Base-by-base conservation (phyloP, 2,113 vertebrate species). In the Neoarius graeffei region DNA sequence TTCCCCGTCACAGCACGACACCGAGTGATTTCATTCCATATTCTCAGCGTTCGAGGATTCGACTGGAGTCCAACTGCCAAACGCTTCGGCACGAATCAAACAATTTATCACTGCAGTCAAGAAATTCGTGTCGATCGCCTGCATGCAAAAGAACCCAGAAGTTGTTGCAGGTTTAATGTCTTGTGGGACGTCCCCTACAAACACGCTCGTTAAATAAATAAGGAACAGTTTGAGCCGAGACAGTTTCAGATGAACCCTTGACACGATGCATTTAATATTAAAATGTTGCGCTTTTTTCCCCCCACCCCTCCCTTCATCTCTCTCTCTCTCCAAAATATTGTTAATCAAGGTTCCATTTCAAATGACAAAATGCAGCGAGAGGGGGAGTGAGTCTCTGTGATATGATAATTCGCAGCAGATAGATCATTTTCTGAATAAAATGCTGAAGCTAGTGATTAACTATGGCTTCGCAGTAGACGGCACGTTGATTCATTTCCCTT, bases 401-500 rank as follows among this genome's bases (percentile, higher is more conserved):
- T 92, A 89, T 93, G 90, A 91, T 92, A 90, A 92, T 89, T 90
- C 80, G 85, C 80, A 85, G 88, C 73, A 85, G 86, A 89, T 91
- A 90, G 87, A 91, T 93, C 88, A 93, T 92, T 92, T 91, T 93
- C 87, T 88, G 86, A 91, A 92, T 92, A 93, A 95, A 94, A 91
- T 83, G 91, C 92, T 93, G 91, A 94, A 91, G 92, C 92, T 89
- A 89, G 82, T 92, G 92, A 92, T 95, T 93, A 92, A 93, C 92
- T 91, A 89, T 92, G 93, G 89, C 91, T 89, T 91, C 90, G 86
- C 89, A 80, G 89, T 76, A 95, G 93, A 94, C 93, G 92, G 94
- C 92, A 92, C 71, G 88, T 93, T 94, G 94, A 95, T 96, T 95
- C 94, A 95, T 95, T 94, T 94, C 89, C 93, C 91, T 92, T 56